phyloP scores from a whole-genome alignment of 2,113 vertebrate genomes.

The Ctenodactylus gundi region DNA sequence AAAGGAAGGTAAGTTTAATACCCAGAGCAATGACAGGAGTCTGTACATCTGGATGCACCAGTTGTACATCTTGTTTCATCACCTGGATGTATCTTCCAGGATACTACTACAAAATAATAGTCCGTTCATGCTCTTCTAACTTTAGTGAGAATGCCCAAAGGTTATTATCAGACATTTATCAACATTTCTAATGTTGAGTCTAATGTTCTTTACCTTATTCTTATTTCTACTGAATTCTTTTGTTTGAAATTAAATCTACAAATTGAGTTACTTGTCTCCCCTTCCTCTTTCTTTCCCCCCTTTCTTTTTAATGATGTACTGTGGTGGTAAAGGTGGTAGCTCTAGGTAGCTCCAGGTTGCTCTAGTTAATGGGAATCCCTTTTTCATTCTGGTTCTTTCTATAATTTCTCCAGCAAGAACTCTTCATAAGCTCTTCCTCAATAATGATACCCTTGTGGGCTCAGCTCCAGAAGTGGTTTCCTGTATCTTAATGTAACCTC shows the following conservation, averaged over 20 bases:
- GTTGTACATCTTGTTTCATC: fast-evolving
- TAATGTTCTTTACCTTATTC: not conserved
- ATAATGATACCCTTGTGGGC: not conserved
- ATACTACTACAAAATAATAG: fast-evolving
- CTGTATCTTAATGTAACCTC: not conserved
- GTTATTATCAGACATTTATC: not conserved
- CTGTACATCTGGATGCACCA: fast-evolving
- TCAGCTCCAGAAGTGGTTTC: not conserved
- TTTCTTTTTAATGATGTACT: not conserved
- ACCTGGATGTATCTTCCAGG: not conserved
- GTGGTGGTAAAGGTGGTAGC: fast-evolving
- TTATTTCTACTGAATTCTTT: too few species aligned
- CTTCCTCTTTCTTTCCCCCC: too few species aligned
- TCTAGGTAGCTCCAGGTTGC: not conserved
- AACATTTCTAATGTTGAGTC: not conserved
- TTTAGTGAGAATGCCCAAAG: not conserved
- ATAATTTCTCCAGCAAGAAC: not conserved
- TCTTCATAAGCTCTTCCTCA: not conserved
- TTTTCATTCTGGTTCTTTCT: not conserved
- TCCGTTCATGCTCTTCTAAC: not conserved
- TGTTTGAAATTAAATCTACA: not conserved
- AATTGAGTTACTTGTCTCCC: not conserved
- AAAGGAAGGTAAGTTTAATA: not conserved
- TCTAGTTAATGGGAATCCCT: fast-evolving
- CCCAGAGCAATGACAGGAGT: not conserved